Conservation (phyloP, 2,797 vertebrate genomes). For the Oceanodroma leucorhoa region DNA sequence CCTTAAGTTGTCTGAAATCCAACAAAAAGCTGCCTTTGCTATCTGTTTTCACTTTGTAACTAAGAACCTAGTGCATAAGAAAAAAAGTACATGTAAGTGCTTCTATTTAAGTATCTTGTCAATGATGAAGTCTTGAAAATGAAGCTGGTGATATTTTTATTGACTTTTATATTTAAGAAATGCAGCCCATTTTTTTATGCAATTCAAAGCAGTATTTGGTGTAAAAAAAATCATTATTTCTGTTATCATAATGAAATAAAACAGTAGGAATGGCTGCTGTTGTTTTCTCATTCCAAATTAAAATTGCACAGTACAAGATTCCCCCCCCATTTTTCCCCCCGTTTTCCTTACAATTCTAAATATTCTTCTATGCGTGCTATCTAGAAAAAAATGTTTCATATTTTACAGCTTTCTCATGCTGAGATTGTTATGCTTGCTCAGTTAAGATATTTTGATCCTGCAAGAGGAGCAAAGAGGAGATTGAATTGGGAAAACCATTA, state of each 20-base stretch:
- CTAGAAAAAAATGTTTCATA: not conserved
- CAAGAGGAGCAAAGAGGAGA: not conserved
- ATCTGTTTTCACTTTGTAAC: conserved; percentile 18
- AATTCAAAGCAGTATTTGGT: not conserved
- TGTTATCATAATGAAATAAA: not conserved
- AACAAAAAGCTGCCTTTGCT: not conserved
- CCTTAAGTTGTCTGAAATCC: not conserved
- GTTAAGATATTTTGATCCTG: not conserved
- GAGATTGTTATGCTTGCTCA: not conserved
- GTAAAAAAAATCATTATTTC: not conserved
- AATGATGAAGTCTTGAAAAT: not conserved
- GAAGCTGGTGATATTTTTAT: not conserved
- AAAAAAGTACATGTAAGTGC: not conserved
- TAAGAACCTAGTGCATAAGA: not conserved
- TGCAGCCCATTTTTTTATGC: not conserved
- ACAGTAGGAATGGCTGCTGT: not conserved
- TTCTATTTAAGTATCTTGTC: not conserved
- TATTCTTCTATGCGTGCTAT: not conserved
- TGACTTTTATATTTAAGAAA: not conserved
- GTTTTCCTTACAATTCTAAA: not conserved
- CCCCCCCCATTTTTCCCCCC: not conserved
- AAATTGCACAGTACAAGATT: not conserved
- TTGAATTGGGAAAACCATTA: not conserved
- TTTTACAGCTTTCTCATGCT: not conserved
- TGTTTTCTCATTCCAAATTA: not conserved